Percentiles rank a stretch among this genome's conserved stretches.
Conservation (phyloP, 2,797 vertebrate species). For the Hemibagrus guttatus region DNA sequence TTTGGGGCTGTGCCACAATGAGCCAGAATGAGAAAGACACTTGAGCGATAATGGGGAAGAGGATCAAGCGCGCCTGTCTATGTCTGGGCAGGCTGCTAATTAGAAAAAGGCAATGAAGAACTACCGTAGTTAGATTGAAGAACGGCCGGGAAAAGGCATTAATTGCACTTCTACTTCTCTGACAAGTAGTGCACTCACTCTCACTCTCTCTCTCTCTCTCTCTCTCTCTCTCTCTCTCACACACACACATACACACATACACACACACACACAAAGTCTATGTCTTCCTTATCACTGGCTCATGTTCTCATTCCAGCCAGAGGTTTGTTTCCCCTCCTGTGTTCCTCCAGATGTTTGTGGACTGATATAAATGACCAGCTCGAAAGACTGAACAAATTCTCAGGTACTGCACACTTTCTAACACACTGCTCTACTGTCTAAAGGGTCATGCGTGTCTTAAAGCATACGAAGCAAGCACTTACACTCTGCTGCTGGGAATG, state of each 20-base stretch:
- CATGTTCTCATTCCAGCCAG: slow-evolving; percentile 55
- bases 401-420: neutral
- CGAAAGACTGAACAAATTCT: neutral
- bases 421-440: neutral
- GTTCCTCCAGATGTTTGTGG: slow-evolving; percentile 24
- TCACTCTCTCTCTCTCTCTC: slow-evolving; percentile 19
- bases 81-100: slow-evolving; percentile 67
- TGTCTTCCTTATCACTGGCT: slow-evolving; percentile 45
- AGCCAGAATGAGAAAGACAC: slow-evolving; percentile 55
- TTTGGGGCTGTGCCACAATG: slow-evolving; percentile 35
- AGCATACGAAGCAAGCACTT: slow-evolving; percentile 52
- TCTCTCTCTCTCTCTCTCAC: slow-evolving; percentile 24
- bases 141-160: slow-evolving; percentile 59
- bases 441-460: slow-evolving; percentile 6
- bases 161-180: slow-evolving; percentile 58
- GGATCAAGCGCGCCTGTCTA: slow-evolving; percentile 53
- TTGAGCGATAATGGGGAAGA: slow-evolving; percentile 53
- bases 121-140: slow-evolving; percentile 60
- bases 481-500: slow-evolving; percentile 88
- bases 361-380: slow-evolving; percentile 38
- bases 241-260: slow-evolving; percentile 20
- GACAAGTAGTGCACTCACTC: slow-evolving; percentile 41
- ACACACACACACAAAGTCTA: slow-evolving; percentile 21
- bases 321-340: slow-evolving; percentile 34
- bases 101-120: slow-evolving; percentile 69